Conservation (phyloP, 1,140 invertebrate genomes). For the Danaus plexippus region DNA sequence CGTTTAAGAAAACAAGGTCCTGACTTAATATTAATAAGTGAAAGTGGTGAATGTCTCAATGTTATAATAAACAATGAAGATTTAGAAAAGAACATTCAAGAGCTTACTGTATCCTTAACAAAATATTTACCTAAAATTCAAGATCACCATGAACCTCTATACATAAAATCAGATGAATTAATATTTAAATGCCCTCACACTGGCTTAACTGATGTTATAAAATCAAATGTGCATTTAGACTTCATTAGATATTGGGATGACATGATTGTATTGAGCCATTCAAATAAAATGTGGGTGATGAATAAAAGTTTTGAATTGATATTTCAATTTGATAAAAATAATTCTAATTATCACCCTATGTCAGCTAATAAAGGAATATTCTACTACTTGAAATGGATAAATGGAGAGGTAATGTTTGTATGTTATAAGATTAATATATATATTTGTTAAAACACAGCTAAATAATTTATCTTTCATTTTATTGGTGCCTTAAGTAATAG, state of each 20-base stretch:
- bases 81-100: constrained; percentile 23
- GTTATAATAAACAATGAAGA: constrained; percentile 26
- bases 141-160: constrained; percentile 13
- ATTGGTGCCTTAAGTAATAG: too few species aligned
- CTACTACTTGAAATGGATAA: constrained; percentile 46
- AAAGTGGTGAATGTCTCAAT: constrained; percentile 45
- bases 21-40: constrained; percentile 43
- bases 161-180: constrained; percentile 29
- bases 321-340: constrained; percentile 35
- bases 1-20: constrained; percentile 25
- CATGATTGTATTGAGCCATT: constrained; percentile 31
- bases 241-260: constrained; percentile 39
- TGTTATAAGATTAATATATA: background rate
- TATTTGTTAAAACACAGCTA: constrained; percentile 1
- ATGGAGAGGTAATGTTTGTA: constrained; percentile 35
- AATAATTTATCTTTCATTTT: too few species aligned
- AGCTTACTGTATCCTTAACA: constrained; percentile 31
- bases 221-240: constrained; percentile 21
- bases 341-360: constrained; percentile 38
- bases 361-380: constrained; percentile 34
- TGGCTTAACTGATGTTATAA: constrained; percentile 31
- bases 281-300: constrained; percentile 46
- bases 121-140: constrained; percentile 16
- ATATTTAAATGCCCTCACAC: constrained; percentile 40
- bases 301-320: constrained; percentile 35